phyloP scores from a whole-genome alignment of 2,888 invertebrate species.

The Acleris literana region DNA sequence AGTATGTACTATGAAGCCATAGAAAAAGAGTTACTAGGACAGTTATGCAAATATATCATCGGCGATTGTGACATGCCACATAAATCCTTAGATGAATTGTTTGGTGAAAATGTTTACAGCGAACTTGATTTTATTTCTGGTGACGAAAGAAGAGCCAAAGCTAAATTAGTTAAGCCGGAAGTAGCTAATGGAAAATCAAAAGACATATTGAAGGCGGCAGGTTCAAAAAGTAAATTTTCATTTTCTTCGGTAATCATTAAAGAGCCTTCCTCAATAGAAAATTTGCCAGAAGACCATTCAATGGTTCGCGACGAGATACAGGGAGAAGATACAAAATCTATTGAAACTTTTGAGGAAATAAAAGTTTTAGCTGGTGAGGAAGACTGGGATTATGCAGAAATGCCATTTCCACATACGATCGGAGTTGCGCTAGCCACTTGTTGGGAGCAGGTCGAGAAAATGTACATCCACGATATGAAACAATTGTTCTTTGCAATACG shows the following conservation, averaged over 20 bases:
- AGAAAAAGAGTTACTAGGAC: conserved; percentile 80
- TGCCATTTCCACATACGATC: conserved; percentile 64
- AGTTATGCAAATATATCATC: conserved; percentile 74
- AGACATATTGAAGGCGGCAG: conserved; percentile 54
- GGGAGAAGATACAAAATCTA: conserved; percentile 51
- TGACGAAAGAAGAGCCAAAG: conserved; percentile 67
- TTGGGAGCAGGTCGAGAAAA: conserved; percentile 80
- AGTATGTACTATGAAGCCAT: conserved; percentile 83
- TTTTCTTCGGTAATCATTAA: conserved; percentile 58
- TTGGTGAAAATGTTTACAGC: conserved; percentile 68
- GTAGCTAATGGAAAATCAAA: conserved; percentile 55
- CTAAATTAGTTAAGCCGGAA: conserved; percentile 69
- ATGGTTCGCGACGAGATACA: conserved; percentile 46
- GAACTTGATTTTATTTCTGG: conserved; percentile 61
- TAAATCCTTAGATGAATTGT: conserved; percentile 64
- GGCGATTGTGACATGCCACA: conserved; percentile 65
- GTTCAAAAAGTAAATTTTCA: conserved; percentile 60
- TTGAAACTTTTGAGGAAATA: conserved; percentile 50
- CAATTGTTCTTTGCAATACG: conserved; percentile 84
- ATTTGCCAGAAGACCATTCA: conserved; percentile 44
- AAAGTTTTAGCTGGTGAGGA: conserved; percentile 69
- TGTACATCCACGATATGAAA: conserved; percentile 79
- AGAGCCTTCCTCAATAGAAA: conserved; percentile 50
- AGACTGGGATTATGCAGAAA: conserved; percentile 74
- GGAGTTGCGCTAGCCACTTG: conserved; percentile 70